A percentile compares a stretch with the other conserved stretches of the same genome.
Evolutionary conservation across 2,888 invertebrate species (phyloP).

Genomic region (Drosophila phalerata): DNA sequence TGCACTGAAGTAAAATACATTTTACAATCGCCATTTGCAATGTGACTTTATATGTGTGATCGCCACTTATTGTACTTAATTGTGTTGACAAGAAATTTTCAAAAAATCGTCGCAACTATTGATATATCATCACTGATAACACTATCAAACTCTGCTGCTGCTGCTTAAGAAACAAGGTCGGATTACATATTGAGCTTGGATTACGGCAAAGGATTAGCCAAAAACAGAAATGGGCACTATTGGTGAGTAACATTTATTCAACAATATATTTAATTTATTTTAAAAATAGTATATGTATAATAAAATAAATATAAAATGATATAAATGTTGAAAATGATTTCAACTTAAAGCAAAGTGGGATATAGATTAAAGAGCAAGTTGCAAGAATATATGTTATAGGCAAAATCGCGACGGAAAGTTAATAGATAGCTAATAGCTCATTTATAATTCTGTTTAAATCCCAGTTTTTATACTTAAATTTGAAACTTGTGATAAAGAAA

Average conservation of each 20-base stretch:
- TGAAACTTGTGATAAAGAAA: no score
- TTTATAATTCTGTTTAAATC: no score
- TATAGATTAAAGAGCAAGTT: no score
- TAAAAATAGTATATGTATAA: no score
- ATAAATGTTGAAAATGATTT: no score
- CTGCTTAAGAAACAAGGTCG: conserved; percentile 15
- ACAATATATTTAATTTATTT: no score
- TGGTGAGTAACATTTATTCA: conserved; percentile 51
- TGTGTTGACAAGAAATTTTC: conserved; percentile 42
- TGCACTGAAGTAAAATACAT: conserved; percentile 17
- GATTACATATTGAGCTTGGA: conserved; percentile 49
- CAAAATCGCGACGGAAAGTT: no score
- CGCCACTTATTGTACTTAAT: conserved; percentile 38
- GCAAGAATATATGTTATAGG: background rate
- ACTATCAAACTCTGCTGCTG: conserved; percentile 5
- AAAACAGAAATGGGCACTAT: conserved; percentile 68
- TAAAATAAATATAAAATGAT: no score
- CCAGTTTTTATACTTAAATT: no score
- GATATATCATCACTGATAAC: conserved; percentile 8
- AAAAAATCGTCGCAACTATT: conserved; percentile 15
- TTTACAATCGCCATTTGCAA: conserved; percentile 60
- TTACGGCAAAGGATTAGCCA: conserved; percentile 35
- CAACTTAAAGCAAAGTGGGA: no score
- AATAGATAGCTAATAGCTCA: no score
- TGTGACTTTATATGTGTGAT: conserved; percentile 74